Base-by-base conservation (phyloP, 2,113 vertebrate genomes). In the Oreochromis tanganicae region DNA sequence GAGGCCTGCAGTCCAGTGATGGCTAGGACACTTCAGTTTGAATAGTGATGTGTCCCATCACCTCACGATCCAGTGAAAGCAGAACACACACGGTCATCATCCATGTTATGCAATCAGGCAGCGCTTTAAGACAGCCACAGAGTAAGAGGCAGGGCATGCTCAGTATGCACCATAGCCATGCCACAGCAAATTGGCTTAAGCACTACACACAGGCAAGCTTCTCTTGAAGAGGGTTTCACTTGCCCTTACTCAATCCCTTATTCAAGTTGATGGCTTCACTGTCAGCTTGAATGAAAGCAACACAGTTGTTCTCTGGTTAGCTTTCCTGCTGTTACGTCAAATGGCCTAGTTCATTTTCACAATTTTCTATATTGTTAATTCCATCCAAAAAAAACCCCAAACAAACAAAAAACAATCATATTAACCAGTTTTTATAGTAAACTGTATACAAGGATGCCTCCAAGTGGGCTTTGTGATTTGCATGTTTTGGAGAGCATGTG, bases 151-250 rank as follows among this genome's bases (percentile, higher is more conserved):
- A 85, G 90, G 89, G 91, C 94, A 92, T 94, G 94, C 95, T 95
- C 96, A 95, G 94, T 96, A 90, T 92, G 88, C 91, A 80, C 89
- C 85, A 82, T 19, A 90, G 88, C 93, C 82, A 88, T 95, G 94
- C 94, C 94, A 94, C 89, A 92, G 93, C 94, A 95, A 96, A 96
- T 95, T 95, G 95, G 95, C 95, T 96, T 95, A 94, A 94, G 90
- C 89, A 88, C 86, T 90, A 85, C 90, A 91, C 90, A 88, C 91
- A 88, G 89, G 80, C 91, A 89, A 92, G 92, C 89, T 93, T 92
- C 93, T 95, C 93, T 92, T 89, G 81, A 93, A 91, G 88, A 89
- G 92, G 85, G 86, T 93, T 93, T 90, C 94, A 88, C 92, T 94
- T 94, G 90, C 88, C 90, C 82, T 93, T 93, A 90, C 68, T 94